A percentile compares a stretch with the other conserved stretches of the same genome.
Conservation (phyloP, 2,113 vertebrate genomes). For the Colaptes auratus region DNA sequence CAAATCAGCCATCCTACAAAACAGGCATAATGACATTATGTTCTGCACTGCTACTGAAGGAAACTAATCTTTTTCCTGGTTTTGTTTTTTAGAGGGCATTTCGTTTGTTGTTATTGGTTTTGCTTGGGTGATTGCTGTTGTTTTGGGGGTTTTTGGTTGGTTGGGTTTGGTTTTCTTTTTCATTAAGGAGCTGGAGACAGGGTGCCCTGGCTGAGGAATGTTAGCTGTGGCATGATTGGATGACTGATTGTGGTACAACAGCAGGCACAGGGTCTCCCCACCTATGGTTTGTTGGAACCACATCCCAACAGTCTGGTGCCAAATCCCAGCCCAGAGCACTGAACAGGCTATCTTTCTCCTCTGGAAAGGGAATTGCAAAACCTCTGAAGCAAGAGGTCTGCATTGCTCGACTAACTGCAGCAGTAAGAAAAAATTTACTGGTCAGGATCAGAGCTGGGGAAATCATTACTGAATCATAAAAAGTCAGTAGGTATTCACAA, state of each 20-base stretch:
- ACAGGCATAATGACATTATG: background rate
- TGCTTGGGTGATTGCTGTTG: background rate
- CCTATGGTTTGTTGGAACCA: accelerated
- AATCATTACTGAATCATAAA: constrained; percentile 57
- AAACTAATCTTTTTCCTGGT: background rate
- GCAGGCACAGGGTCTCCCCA: background rate
- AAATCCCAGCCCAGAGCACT: background rate
- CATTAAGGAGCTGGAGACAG: constrained; percentile 4
- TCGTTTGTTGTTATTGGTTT: background rate
- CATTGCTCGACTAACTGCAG: background rate
- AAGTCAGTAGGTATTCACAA: constrained; percentile 48
- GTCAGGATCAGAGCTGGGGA: constrained; percentile 20
- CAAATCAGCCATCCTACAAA: background rate
- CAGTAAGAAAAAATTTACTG: background rate
- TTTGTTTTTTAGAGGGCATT: background rate
- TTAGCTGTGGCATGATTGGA: background rate
- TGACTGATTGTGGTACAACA: constrained; percentile 26
- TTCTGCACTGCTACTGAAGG: background rate
- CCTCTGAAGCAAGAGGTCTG: background rate
- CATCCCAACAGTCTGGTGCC: background rate
- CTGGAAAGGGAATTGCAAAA: constrained; percentile 3
- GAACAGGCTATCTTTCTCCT: background rate
- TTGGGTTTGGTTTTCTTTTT: background rate
- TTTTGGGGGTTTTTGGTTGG: too few species aligned
- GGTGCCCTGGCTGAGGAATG: constrained; percentile 45